Evolutionary conservation across 2,888 invertebrate species (phyloP).

Genomic region (Harpagoxenus sublaevis): DNA sequence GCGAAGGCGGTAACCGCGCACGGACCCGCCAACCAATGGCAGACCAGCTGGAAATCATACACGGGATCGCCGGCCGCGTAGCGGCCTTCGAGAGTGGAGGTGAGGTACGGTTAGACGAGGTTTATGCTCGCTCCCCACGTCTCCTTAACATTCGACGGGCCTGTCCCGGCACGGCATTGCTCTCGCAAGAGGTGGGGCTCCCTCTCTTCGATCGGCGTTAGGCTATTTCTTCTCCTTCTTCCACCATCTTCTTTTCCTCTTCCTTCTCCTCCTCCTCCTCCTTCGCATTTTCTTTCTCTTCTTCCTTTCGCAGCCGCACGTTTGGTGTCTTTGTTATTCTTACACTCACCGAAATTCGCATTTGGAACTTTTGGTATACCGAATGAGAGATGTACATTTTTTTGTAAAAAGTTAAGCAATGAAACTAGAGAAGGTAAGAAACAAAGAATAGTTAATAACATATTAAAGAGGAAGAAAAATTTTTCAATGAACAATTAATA

Average conservation of each 20-base stretch:
- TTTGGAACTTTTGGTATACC: background rate
- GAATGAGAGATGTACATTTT: background rate
- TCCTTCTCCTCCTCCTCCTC: constrained; percentile 56
- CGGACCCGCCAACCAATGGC: constrained; percentile 80
- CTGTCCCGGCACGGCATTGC: constrained; percentile 81
- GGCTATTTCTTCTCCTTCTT: constrained; percentile 73
- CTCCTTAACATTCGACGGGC: constrained; percentile 84
- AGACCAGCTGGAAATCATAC: constrained; percentile 83
- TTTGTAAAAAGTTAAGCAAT: background rate
- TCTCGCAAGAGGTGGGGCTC: constrained; percentile 79
- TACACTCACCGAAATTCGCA: background rate
- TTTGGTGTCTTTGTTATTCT: constrained; percentile 57
- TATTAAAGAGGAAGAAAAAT: background rate
- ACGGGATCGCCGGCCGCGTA: constrained; percentile 82
- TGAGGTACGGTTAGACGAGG: constrained; percentile 81
- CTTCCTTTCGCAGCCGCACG: constrained; percentile 21
- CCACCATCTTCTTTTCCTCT: constrained; percentile 54
- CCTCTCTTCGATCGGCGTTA: constrained; percentile 80
- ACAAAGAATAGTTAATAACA: background rate
- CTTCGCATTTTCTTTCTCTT: constrained; percentile 41
- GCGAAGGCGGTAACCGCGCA: constrained; percentile 79
- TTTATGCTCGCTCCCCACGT: constrained; percentile 78
- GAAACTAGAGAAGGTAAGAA: background rate
- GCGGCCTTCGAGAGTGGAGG: constrained; percentile 79
- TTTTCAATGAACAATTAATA: background rate